Evolutionary conservation across 2,113 vertebrate species (phyloP).

Genomic region (Ranitomeya imitator): DNA sequence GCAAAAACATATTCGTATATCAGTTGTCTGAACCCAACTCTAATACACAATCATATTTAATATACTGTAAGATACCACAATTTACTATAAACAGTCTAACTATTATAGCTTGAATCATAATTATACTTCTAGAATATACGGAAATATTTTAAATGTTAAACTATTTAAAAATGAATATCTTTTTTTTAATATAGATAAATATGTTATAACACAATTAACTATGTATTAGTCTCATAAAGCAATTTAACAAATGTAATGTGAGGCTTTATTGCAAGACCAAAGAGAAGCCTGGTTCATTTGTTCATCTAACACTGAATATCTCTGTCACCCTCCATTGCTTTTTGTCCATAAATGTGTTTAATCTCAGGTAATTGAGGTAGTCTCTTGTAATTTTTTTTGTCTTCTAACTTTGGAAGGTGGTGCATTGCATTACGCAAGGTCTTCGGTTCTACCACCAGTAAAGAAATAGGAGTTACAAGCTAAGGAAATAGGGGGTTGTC

Average conservation of each 20-base stretch:
- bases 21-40: neutral
- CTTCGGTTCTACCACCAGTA: conserved; percentile 58
- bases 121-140: neutral
- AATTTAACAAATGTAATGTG: conserved; percentile 39
- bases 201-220: neutral
- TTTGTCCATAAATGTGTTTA: conserved; percentile 66
- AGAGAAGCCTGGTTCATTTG: conserved; percentile 65
- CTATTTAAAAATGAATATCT: neutral
- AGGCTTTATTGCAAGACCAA: conserved; percentile 62
- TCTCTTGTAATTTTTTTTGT: conserved; percentile 50
- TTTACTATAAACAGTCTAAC: neutral
- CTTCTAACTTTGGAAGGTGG: conserved; percentile 62
- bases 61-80: neutral
- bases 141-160: neutral
- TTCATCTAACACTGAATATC: conserved; percentile 67
- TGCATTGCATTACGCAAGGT: conserved; percentile 53
- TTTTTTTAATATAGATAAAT: neutral
- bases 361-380: conserved; percentile 79
- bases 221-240: neutral
- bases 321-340: conserved; percentile 61
- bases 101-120: neutral
- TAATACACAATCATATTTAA: neutral
- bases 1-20: neutral
- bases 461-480: conserved; percentile 47
- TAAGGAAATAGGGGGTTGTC: conserved; percentile 47